phyloP scores from a whole-genome alignment of 2,888 invertebrate genomes.

The Clepsis dumicolana region DNA sequence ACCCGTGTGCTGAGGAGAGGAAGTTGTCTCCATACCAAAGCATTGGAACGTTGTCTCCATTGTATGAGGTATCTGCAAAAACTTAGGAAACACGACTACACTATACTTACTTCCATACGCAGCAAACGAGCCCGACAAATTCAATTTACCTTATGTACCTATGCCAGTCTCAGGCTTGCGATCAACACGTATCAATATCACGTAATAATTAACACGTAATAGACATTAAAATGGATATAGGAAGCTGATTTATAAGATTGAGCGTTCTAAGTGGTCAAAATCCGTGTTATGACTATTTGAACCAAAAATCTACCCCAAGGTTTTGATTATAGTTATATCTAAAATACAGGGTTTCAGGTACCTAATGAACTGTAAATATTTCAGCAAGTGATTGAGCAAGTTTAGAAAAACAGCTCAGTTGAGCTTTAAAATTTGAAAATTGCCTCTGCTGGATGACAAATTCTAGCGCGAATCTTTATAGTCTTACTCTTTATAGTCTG shows the following conservation, averaged over 20 bases:
- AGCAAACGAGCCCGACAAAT: not conserved
- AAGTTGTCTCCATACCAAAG: slow-evolving; percentile 59
- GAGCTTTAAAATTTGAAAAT: too few relatives aligned
- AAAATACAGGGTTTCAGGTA: too few relatives aligned
- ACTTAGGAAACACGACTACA: slow-evolving; percentile 2
- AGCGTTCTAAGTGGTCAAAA: too few relatives aligned
- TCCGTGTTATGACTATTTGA: too few relatives aligned
- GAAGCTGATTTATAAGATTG: not conserved
- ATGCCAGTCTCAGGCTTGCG: not conserved
- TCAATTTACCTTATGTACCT: not conserved
- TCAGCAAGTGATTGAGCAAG: too few relatives aligned
- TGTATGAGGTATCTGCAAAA: slow-evolving; percentile 15
- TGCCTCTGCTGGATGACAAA: too few relatives aligned
- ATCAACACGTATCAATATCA: not conserved
- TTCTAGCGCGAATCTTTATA: too few relatives aligned
- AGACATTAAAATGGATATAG: not conserved
- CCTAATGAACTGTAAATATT: too few relatives aligned
- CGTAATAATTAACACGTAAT: not conserved
- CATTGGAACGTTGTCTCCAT: slow-evolving; percentile 12
- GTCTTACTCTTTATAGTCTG: too few relatives aligned
- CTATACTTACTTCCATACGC: not conserved
- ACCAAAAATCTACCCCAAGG: too few relatives aligned
- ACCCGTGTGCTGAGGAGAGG: slow-evolving; percentile 58
- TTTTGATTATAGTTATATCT: too few relatives aligned
- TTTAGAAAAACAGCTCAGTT: too few relatives aligned